Evolutionary conservation across 1,140 invertebrate species (phyloP).

Genomic region (Diachasmimorpha longicaudata): DNA sequence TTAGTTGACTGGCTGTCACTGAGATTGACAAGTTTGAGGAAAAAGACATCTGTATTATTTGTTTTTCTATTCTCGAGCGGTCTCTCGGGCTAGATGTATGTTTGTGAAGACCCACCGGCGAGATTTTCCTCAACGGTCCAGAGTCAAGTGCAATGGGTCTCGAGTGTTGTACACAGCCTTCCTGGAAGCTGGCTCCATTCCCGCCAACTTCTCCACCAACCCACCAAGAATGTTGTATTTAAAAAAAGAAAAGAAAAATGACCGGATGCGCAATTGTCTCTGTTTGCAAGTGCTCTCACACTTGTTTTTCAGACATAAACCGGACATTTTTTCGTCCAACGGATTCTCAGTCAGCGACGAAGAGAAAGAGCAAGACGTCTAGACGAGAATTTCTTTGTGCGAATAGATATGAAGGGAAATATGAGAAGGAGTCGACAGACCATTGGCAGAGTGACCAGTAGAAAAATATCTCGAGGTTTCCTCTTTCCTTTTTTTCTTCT

Average conservation of each 20-base stretch:
- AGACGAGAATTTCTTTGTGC: slow-evolving; percentile 4
- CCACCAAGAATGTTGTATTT: background rate
- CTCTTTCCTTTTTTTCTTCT: background rate
- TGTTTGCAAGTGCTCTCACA: slow-evolving; percentile 1
- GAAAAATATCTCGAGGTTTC: too few relatives aligned
- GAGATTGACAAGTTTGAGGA: background rate
- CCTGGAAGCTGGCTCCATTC: background rate
- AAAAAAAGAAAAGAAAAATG: slow-evolving; percentile 1
- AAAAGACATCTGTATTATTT: background rate
- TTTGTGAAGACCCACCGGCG: background rate
- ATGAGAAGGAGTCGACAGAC: background rate
- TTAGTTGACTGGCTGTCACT: background rate
- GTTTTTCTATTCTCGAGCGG: background rate
- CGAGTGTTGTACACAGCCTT: background rate
- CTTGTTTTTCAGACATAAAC: background rate
- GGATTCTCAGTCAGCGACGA: background rate
- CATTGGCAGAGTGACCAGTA: background rate
- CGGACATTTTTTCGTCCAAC: background rate
- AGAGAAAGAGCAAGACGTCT: background rate
- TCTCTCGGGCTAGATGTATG: background rate
- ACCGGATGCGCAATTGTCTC: slow-evolving; percentile 1
- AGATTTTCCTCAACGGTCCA: background rate
- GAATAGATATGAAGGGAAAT: background rate
- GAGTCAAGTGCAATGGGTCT: background rate
- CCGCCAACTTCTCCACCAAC: background rate